Evolutionary conservation across 2,888 invertebrate species (phyloP).

Genomic region (Chrysolina oricalcia): DNA sequence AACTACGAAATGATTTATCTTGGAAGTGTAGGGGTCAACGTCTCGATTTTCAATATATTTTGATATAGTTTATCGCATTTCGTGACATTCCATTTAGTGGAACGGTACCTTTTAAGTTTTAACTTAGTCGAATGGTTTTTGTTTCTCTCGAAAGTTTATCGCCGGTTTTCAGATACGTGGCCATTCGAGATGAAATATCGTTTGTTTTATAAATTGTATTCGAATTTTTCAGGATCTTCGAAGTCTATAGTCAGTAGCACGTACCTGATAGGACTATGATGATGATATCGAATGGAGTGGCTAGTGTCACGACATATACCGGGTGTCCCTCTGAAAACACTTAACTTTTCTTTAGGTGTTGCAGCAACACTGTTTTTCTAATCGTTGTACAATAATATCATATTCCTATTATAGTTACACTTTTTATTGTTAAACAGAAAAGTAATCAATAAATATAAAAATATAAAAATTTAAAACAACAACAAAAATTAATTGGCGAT

Average conservation of each 20-base stretch:
- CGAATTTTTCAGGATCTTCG: not conserved
- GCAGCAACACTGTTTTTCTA: no score
- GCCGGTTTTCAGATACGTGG: slow-evolving; percentile 38
- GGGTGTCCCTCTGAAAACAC: no score
- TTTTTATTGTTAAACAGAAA: no score
- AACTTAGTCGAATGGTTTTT: slow-evolving; percentile 44
- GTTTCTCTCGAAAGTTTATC: slow-evolving; percentile 50
- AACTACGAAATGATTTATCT: slow-evolving; percentile 51
- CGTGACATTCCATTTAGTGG: slow-evolving; percentile 62
- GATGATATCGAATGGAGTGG: no score
- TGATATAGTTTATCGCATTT: slow-evolving; percentile 62
- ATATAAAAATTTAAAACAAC: no score
- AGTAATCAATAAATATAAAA: no score
- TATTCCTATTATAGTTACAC: no score
- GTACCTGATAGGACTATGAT: not conserved
- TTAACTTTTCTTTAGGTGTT: no score
- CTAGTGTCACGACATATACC: no score
- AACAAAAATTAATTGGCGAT: no score
- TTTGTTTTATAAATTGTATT: not conserved
- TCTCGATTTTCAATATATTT: slow-evolving; percentile 60
- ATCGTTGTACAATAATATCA: no score
- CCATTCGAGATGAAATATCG: slow-evolving; percentile 31
- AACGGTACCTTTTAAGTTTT: slow-evolving; percentile 60
- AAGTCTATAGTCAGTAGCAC: not conserved
- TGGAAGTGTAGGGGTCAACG: slow-evolving; percentile 50